These are phyloP conservation scores for Drosophila equinoxialis DNA, from an alignment of 1,140 invertebrate species.

Conservation along the genomic window DNA sequence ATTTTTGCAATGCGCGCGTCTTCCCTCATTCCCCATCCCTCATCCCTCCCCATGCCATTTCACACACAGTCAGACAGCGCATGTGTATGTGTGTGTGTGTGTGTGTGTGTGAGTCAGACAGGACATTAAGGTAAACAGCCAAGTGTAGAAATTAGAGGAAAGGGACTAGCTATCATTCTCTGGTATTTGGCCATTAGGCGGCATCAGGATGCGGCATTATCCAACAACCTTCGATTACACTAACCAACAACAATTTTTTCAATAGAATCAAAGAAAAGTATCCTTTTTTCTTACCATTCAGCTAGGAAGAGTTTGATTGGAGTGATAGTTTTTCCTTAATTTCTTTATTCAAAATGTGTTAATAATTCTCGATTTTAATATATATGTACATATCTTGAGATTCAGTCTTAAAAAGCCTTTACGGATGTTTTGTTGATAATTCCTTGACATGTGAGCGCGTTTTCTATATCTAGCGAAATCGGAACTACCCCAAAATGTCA, in stretches of 20 bases:
- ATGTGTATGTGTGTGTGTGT: neutral
- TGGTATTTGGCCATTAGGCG: conserved; percentile 40
- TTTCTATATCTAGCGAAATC: too few relatives aligned
- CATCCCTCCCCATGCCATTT: neutral
- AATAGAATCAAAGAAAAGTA: too few relatives aligned
- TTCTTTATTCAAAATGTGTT: too few relatives aligned
- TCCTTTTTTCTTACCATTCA: too few relatives aligned
- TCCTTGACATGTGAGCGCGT: too few relatives aligned
- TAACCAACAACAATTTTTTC: neutral
- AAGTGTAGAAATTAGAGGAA: conserved; percentile 5
- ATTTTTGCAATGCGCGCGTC: conserved; percentile 42
- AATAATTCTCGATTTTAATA: too few relatives aligned
- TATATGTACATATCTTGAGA: too few relatives aligned
- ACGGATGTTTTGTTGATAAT: too few relatives aligned
- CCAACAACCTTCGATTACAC: conserved; percentile 17
- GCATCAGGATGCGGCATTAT: conserved; percentile 8
- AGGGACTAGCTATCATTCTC: conserved; percentile 15
- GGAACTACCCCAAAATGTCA: too few relatives aligned
- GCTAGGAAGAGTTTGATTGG: too few relatives aligned
- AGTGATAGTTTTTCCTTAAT: too few relatives aligned
- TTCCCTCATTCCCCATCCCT: neutral
- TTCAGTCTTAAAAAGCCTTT: too few relatives aligned
- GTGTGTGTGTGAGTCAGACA: conserved; percentile 12
- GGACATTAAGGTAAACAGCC: conserved; percentile 17
- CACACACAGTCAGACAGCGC: conserved; percentile 26